Percentiles rank a stretch among this genome's conserved stretches.
phyloP scores from a whole-genome alignment of 1,140 invertebrate genomes.

The Drosophila melanica region DNA sequence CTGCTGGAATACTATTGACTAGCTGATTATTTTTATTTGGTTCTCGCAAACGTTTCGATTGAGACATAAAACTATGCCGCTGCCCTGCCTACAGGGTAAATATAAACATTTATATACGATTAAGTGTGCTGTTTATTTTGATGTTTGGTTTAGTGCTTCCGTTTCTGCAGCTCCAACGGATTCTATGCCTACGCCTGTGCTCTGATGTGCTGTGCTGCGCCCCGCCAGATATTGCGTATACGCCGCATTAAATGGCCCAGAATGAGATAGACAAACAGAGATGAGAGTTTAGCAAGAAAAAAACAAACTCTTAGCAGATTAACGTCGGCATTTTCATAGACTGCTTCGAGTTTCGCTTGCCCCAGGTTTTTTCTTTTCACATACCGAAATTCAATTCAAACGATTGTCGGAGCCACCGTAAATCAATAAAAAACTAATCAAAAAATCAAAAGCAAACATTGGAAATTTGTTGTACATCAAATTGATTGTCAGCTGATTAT shows the following conservation, averaged over 20 bases:
- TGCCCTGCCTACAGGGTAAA: conserved; percentile 46
- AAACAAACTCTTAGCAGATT: conserved; percentile 39
- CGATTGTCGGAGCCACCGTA: conserved; percentile 37
- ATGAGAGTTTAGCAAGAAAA: conserved; percentile 36
- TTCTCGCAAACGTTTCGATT: conserved; percentile 64
- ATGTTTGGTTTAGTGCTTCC: conserved; percentile 80
- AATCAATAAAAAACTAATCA: conserved; percentile 77
- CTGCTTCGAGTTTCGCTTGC: conserved; percentile 2
- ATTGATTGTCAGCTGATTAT: conserved; percentile 41
- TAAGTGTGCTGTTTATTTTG: conserved; percentile 81
- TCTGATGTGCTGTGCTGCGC: background rate
- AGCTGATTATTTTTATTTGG: conserved; percentile 81
- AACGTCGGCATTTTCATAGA: conserved; percentile 41
- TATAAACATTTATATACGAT: conserved; percentile 81
- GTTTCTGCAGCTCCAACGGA: conserved; percentile 35
- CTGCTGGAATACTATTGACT: conserved; percentile 61
- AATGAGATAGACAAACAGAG: conserved; percentile 59
- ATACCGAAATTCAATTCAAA: conserved; percentile 43
- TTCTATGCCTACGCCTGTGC: conserved; percentile 4
- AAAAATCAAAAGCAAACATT: conserved; percentile 65
- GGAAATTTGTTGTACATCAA: conserved; percentile 49
- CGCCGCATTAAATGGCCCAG: conserved; percentile 67
- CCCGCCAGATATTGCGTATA: conserved; percentile 58
- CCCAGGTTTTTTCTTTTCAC: background rate
- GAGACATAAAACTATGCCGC: conserved; percentile 79